Conservation (phyloP, 1,140 invertebrate genomes). For the Drosophila sproati region DNA sequence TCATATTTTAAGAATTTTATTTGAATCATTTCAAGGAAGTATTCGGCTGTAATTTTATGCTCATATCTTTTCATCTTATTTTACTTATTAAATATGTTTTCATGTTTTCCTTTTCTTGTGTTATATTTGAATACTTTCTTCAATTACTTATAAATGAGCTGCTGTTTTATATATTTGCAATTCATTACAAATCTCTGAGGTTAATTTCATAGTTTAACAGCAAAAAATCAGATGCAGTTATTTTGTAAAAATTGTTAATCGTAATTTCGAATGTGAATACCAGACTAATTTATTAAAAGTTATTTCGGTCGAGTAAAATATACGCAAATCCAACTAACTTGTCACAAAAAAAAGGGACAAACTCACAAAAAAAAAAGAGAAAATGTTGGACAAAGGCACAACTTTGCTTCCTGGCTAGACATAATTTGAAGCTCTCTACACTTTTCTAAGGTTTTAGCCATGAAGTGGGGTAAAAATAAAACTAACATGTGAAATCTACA, state of each 20-base stretch:
- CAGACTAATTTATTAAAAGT: conserved; percentile 28
- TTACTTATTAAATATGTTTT: no score
- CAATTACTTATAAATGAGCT: no score
- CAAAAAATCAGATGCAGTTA: background rate
- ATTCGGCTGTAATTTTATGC: no score
- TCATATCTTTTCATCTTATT: no score
- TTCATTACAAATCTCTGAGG: background rate
- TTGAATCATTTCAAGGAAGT: no score
- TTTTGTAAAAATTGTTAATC: background rate
- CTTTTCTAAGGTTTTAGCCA: conserved; percentile 42
- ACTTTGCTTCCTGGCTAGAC: conserved; percentile 80
- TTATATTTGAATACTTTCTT: no score
- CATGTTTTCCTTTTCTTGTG: no score
- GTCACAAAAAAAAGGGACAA: conserved; percentile 12
- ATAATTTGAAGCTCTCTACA: conserved; percentile 69
- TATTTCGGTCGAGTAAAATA: conserved; percentile 22
- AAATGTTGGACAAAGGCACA: conserved; percentile 68
- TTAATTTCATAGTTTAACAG: background rate
- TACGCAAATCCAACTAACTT: conserved; percentile 21
- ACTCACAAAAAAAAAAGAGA: conserved; percentile 50
- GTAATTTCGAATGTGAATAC: conserved; percentile 21
- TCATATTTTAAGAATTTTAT: no score
- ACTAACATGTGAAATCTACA: conserved; percentile 42
- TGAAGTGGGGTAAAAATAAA: conserved; percentile 7
- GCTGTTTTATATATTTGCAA: no score